Evolutionary conservation across 92 coral and sea anemone species (phyloP).

Genomic region (Phenganax stokvisi): DNA sequence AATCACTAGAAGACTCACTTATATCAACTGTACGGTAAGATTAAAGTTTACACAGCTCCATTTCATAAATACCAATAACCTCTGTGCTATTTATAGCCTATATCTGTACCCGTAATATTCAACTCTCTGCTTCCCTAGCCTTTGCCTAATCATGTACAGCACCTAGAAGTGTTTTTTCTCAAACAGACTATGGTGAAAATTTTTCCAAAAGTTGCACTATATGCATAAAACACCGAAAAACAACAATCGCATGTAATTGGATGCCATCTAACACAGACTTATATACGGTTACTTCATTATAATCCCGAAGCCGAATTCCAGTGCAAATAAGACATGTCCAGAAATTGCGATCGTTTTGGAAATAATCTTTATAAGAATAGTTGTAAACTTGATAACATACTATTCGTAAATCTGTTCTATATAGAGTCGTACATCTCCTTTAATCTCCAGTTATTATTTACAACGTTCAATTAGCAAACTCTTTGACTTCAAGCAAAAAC

Average conservation of each 20-base stretch:
- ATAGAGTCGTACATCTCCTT: too few relatives aligned
- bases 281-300: constrained; percentile 4
- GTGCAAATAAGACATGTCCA: not conserved
- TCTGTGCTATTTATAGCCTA: constrained; percentile 17
- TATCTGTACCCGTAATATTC: not conserved
- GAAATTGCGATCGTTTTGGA: not conserved
- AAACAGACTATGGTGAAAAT: not conserved
- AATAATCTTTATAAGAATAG: not conserved
- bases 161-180: not conserved
- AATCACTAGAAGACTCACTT: constrained; percentile 18
- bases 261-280: not conserved
- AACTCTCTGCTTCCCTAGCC: not conserved
- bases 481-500: too few relatives aligned
- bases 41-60: constrained; percentile 9
- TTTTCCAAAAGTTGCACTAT: not conserved
- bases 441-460: too few relatives aligned
- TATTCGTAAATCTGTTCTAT: too few relatives aligned
- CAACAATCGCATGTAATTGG: constrained; percentile 10
- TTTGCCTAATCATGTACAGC: not conserved
- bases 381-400: too few relatives aligned
- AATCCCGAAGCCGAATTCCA: not conserved
- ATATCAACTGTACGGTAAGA: constrained; percentile 11
- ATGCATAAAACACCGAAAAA: constrained; percentile 7
- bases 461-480: too few relatives aligned
- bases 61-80: constrained; percentile 22